These are phyloP conservation scores for Meloe dianella DNA, from an alignment of 2,888 invertebrate genomes.

Conservation along the genomic window DNA sequence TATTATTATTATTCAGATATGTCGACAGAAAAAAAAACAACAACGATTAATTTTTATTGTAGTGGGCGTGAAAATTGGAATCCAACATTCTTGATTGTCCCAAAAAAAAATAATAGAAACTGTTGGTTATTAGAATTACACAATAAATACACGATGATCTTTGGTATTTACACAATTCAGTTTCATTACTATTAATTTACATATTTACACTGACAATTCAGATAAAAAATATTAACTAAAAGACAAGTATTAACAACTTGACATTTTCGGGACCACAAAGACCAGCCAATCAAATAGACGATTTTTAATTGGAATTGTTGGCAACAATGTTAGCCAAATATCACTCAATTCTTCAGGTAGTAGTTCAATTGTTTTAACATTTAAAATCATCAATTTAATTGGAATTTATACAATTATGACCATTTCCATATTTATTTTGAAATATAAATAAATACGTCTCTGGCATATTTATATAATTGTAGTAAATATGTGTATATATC, in stretches of 20 bases:
- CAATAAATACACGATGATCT: background rate
- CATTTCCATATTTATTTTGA: too few relatives aligned
- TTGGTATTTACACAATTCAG: conserved; percentile 14
- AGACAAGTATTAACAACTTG: conserved; percentile 24
- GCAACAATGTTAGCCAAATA: background rate
- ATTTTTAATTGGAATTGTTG: background rate
- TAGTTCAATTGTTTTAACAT: background rate
- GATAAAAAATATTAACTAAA: conserved; percentile 15
- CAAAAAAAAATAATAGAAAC: background rate
- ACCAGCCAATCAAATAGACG: background rate
- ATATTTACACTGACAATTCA: conserved; percentile 23
- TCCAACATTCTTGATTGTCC: conserved; percentile 12
- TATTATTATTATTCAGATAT: conserved; percentile 12
- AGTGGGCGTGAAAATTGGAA: conserved; percentile 32
- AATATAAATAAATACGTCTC: too few relatives aligned
- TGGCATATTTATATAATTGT: too few relatives aligned
- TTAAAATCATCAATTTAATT: too few relatives aligned
- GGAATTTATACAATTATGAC: too few relatives aligned
- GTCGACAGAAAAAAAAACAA: conserved; percentile 28
- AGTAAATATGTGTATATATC: too few relatives aligned
- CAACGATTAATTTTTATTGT: conserved; percentile 37
- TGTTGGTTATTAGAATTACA: background rate
- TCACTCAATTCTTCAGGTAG: too few relatives aligned
- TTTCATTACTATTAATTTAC: conserved; percentile 17
- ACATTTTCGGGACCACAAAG: conserved; percentile 34